Percentiles rank a stretch among this genome's conserved stretches.
These are phyloP conservation scores for Pampus argenteus DNA, from an alignment of 2,797 vertebrate genomes.

Conservation along the genomic window DNA sequence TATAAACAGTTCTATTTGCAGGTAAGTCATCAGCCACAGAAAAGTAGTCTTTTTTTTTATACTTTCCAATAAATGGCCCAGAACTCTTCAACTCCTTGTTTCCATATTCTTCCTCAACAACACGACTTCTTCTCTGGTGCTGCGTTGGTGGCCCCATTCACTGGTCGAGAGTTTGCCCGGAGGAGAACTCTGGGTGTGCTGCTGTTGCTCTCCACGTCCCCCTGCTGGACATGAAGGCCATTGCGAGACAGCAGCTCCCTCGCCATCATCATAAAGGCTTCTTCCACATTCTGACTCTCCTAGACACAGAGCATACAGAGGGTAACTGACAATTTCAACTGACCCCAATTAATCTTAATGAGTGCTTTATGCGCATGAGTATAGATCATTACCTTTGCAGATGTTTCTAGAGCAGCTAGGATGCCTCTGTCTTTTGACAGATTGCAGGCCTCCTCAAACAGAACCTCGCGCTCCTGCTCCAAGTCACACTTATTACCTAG, in stretches of 20 bases:
- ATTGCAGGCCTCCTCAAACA: constrained; percentile 73
- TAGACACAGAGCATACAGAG: constrained; percentile 18
- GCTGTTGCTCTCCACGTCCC: neutral
- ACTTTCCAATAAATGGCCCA: neutral
- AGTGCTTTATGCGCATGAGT: neutral
- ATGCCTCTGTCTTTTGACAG: constrained; percentile 71
- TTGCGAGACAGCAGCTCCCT: constrained; percentile 79
- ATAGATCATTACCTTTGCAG: constrained; percentile 74
- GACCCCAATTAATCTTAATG: neutral
- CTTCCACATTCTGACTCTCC: constrained; percentile 80
- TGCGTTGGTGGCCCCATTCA: constrained; percentile 39
- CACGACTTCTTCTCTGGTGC: constrained; percentile 75
- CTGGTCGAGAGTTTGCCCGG: constrained; percentile 62
- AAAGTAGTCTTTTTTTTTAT: constrained; percentile 5
- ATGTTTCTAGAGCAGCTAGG: constrained; percentile 79
- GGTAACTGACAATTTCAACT: neutral
- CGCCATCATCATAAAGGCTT: constrained; percentile 82
- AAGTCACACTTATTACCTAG: constrained; percentile 82
- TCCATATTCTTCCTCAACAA: constrained; percentile 57
- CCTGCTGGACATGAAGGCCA: constrained; percentile 68
- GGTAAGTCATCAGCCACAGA: constrained; percentile 5
- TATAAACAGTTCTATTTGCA: neutral
- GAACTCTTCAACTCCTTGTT: neutral
- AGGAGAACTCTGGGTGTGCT: constrained; percentile 55
- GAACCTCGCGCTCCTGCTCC: constrained; percentile 69